Evolutionary conservation across 2,797 vertebrate genomes (phyloP).

Genomic region (Macropus fuliginosus): DNA sequence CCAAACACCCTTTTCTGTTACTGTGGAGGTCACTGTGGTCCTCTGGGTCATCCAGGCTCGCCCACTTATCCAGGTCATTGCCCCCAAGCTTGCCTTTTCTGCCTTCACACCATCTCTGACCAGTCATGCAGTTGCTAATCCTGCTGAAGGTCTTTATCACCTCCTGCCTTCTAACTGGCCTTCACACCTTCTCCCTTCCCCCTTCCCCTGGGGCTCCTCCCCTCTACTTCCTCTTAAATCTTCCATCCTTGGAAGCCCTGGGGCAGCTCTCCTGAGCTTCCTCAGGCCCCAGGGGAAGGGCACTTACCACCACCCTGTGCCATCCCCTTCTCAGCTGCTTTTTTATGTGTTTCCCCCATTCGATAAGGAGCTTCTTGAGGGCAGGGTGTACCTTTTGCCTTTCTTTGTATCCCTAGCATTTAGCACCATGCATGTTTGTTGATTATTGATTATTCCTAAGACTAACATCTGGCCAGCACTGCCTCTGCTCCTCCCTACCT

Average conservation of each 20-base stretch:
- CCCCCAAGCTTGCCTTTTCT: background rate
- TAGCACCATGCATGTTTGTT: background rate
- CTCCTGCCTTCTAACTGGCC: background rate
- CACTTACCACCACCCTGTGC: too few species aligned
- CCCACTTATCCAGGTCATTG: background rate
- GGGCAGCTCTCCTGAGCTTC: background rate
- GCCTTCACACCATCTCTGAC: background rate
- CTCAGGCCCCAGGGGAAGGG: background rate
- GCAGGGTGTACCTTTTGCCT: background rate
- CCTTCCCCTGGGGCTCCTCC: background rate
- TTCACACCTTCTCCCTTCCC: background rate
- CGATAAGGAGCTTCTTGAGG: background rate
- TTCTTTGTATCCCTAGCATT: background rate
- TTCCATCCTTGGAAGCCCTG: background rate
- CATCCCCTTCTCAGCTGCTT: background rate
- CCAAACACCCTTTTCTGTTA: background rate
- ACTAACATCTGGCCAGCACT: background rate
- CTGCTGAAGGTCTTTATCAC: background rate
- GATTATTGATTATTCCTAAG: background rate
- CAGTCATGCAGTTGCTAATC: background rate
- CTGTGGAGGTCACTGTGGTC: background rate
- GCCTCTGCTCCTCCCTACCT: background rate
- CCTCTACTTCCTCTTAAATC: accelerated
- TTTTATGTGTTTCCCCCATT: background rate
- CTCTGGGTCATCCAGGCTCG: background rate